These are phyloP conservation scores for Syrrhaptes paradoxus DNA, from an alignment of 2,113 vertebrate genomes.

Conservation along the genomic window DNA sequence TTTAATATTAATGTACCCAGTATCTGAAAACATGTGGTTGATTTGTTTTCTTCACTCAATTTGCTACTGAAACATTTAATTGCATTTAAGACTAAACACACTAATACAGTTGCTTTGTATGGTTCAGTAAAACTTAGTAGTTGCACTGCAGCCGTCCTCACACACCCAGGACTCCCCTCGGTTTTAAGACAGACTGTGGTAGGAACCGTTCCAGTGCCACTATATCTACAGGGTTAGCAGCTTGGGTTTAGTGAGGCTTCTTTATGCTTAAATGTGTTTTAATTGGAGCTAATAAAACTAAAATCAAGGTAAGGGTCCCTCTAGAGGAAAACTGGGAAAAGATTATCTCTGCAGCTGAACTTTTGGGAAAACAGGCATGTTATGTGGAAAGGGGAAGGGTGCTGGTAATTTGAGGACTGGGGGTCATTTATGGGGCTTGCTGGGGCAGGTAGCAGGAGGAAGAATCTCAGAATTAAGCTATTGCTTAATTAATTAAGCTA, in stretches of 20 bases:
- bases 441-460: not conserved
- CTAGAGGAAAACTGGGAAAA: constrained; percentile 68
- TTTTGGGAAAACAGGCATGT: not conserved
- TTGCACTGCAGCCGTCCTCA: constrained; percentile 18
- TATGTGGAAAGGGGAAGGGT: not conserved
- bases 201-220: not conserved
- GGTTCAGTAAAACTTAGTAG: constrained; percentile 49
- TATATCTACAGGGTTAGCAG: not conserved
- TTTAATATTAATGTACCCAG: constrained; percentile 65
- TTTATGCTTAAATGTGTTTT: constrained; percentile 30
- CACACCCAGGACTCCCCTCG: not conserved
- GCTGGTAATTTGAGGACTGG: not conserved
- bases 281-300: constrained; percentile 57
- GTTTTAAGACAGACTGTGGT: not conserved
- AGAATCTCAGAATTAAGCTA: not conserved
- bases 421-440: not conserved
- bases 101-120: constrained; percentile 57
- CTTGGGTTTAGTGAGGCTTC: constrained; percentile 29
- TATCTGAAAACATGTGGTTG: constrained; percentile 68
- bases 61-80: constrained; percentile 74
- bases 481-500: too few relatives aligned
- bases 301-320: constrained; percentile 64
- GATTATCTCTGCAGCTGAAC: constrained; percentile 26
- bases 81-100: constrained; percentile 59
- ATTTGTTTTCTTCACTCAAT: constrained; percentile 75